Percentiles rank a stretch among this genome's conserved stretches.
Evolutionary conservation across 2,888 invertebrate genomes (phyloP).

Genomic region (Apoda limacodes): DNA sequence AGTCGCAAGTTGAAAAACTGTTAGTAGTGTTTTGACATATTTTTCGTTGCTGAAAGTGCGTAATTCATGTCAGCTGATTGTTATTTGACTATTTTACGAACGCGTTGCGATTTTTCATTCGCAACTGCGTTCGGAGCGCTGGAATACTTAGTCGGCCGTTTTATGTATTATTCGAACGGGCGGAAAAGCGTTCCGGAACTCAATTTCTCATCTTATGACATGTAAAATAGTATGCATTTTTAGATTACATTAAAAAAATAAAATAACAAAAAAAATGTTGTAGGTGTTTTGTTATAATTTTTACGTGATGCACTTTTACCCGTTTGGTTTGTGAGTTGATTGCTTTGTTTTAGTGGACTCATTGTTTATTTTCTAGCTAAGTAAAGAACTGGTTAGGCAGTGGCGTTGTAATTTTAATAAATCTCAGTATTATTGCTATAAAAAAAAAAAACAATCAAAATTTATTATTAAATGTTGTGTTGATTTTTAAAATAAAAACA

Average conservation of each 20-base stretch:
- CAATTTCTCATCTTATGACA: conserved; percentile 34
- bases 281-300: conserved; percentile 43
- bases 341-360: conserved; percentile 61
- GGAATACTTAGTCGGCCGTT: conserved; percentile 52
- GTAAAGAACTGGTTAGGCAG: too few species aligned
- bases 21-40: conserved; percentile 72
- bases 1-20: conserved; percentile 69
- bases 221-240: conserved; percentile 62
- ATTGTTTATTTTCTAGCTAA: conserved; percentile 40
- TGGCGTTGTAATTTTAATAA: conserved; percentile 11
- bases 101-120: conserved; percentile 11
- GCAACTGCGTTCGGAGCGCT: conserved; percentile 30
- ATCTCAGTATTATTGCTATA: too few species aligned
- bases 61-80: conserved; percentile 69
- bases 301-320: conserved; percentile 62
- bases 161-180: conserved; percentile 21
- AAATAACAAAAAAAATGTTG: conserved; percentile 35
- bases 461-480: too few species aligned
- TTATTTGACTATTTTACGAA: conserved; percentile 41
- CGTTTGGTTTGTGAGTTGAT: conserved; percentile 55
- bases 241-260: conserved; percentile 42
- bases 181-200: conserved; percentile 56
- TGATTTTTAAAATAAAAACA: too few species aligned
- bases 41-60: conserved; percentile 73
- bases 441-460: too few species aligned